Base-by-base conservation (phyloP, 2,888 invertebrate genomes). In the Bombylius discolor region DNA sequence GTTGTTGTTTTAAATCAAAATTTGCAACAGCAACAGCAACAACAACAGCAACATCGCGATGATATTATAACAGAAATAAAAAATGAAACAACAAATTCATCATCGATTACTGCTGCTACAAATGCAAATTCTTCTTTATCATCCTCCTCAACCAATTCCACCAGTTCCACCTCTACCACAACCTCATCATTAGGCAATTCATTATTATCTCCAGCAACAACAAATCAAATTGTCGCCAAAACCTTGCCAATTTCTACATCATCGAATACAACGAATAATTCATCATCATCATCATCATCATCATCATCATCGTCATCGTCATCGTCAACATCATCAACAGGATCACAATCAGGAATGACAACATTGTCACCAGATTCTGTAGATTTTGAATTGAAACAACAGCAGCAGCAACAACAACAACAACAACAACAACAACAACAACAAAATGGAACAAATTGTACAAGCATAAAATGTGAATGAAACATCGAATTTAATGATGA, bases 291-390 rank as follows among this genome's bases (percentile, higher is more conserved):
- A 58, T 23, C 3, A 23, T 23, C 23, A 23, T 23, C 23, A 23
- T 47, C 56, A 32, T 59, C 58, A 51, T 53, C 59, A 55, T 57
- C 60, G n/a, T 36, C 51, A 36, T 59, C 58, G 51, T 53, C 59
- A 55, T 57, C 60, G n/a, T 36, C 51, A 36, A n/a, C 23, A 23
- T 23, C 23, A 23, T 23, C 23, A 44, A n/a, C 42, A 57, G 31
- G 52, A 36, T 34, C 51, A 46, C 46, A 53, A 52, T 9, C 46
- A 47, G 32, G 68, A 13, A 67, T 66, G 45, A 67, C 67, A 33
- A 69, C 70, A 45, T 61, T 65, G 56, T 69, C 68, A n/a, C 68
- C 69, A 3, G 69, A 70, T 49, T 69, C 70, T 48, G 68, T 67
- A 34, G 69, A 68, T 58, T 68, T 66, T 52, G 64, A 69, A 59